Evolutionary conservation across 1,140 invertebrate species (phyloP).

Genomic region (Ostrea edulis): DNA sequence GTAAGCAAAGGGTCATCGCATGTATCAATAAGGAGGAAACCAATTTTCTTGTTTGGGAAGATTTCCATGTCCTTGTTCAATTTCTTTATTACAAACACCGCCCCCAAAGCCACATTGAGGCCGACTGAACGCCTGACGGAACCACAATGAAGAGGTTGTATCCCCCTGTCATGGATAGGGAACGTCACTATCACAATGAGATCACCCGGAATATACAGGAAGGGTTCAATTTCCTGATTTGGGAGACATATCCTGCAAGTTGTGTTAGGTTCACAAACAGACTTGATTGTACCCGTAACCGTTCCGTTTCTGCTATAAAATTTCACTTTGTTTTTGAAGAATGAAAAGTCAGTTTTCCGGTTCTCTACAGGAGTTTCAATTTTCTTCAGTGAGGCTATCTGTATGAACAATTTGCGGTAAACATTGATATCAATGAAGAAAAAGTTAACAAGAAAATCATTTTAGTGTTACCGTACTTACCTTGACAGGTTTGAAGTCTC

Average conservation of each 20-base stretch:
- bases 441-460: background rate
- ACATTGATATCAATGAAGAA: background rate
- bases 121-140: background rate
- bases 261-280: background rate
- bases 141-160: conserved; percentile 8
- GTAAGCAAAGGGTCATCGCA: conserved; percentile 34
- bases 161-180: background rate
- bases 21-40: conserved; percentile 2
- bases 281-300: background rate
- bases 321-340: background rate
- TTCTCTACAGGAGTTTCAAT: background rate
- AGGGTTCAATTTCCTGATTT: background rate
- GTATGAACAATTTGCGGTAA: background rate
- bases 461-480: background rate
- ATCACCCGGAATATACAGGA: background rate
- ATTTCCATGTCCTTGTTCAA: background rate
- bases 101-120: conserved; percentile 14
- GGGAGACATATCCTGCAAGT: background rate
- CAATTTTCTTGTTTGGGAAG: conserved; percentile 35
- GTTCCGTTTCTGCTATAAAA: background rate
- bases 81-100: conserved; percentile 16
- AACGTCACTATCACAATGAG: conserved; percentile 32
- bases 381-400: conserved; percentile 4
- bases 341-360: background rate
- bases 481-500: background rate